Evolutionary conservation across 2,797 vertebrate species (phyloP).

Genomic region (Pipistrellus pygmaeus): DNA sequence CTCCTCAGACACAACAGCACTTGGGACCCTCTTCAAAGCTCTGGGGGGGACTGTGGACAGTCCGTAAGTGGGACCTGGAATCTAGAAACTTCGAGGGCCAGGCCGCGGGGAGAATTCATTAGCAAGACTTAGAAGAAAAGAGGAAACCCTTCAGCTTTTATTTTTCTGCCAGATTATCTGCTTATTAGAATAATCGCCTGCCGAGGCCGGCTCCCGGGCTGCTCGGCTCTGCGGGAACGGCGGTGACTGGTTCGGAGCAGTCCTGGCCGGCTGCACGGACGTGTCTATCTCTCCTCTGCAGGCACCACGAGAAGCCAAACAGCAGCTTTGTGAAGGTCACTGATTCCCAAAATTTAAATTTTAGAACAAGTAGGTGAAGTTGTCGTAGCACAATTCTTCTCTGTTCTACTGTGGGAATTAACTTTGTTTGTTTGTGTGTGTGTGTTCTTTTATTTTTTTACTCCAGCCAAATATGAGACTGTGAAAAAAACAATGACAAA

Average conservation of each 20-base stretch:
- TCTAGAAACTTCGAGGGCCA: too few relatives aligned
- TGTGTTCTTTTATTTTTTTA: not conserved
- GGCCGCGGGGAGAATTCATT: not conserved
- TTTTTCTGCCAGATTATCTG: not conserved
- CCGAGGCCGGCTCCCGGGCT: not conserved
- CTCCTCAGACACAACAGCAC: not conserved
- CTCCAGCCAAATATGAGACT: not conserved
- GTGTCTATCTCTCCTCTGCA: not conserved
- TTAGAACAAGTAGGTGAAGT: slow-evolving; percentile 63
- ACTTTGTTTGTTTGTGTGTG: not conserved
- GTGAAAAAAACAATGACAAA: slow-evolving; percentile 6
- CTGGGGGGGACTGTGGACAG: not conserved
- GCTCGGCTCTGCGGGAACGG: not conserved
- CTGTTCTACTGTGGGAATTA: not conserved
- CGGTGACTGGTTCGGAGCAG: not conserved
- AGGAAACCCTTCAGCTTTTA: not conserved
- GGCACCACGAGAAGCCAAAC: not conserved
- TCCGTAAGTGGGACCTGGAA: not conserved
- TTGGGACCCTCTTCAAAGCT: not conserved
- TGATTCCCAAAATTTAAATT: slow-evolving; percentile 58
- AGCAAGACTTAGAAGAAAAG: not conserved
- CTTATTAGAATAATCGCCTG: not conserved
- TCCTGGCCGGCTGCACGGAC: not conserved
- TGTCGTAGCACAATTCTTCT: slow-evolving; percentile 44
- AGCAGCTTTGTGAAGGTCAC: slow-evolving; percentile 34